Percentiles rank a stretch among this genome's conserved stretches.
Conservation (phyloP, 2,888 invertebrate species). For the Leptura quadrifasciata region DNA sequence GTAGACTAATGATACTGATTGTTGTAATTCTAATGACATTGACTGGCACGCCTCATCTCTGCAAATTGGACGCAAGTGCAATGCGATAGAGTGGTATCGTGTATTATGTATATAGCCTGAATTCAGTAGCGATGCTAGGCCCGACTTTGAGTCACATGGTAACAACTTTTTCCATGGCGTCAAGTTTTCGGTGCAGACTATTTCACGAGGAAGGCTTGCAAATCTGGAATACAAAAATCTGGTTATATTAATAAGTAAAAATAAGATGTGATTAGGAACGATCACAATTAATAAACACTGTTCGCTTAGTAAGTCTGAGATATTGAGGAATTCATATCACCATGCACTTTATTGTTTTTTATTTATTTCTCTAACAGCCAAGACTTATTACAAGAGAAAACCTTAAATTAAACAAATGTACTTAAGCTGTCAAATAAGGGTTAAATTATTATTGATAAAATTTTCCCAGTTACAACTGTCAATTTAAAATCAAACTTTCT, state of each 20-base stretch:
- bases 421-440: too few species aligned
- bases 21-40: constrained; percentile 86
- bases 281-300: too few species aligned
- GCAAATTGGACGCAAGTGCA: constrained; percentile 90
- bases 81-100: constrained; percentile 92
- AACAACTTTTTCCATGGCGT: constrained; percentile 98
- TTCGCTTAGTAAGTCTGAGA: too few species aligned
- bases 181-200: constrained; percentile 98
- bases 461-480: too few species aligned
- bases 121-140: constrained; percentile 91
- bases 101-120: constrained; percentile 94
- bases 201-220: constrained; percentile 95
- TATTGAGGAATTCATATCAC: too few species aligned
- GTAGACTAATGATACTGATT: constrained; percentile 91
- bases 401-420: too few species aligned
- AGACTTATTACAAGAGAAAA: too few species aligned
- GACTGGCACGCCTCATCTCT: constrained; percentile 74
- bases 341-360: too few species aligned
- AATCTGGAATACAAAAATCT: constrained; percentile 76
- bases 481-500: too few species aligned
- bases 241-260: not conserved
- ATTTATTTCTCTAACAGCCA: too few species aligned
- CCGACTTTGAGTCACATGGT: constrained; percentile 94
- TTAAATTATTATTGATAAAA: too few species aligned
- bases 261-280: not conserved